Conservation (phyloP, 1,140 invertebrate species). For the Bombus balteatus region DNA sequence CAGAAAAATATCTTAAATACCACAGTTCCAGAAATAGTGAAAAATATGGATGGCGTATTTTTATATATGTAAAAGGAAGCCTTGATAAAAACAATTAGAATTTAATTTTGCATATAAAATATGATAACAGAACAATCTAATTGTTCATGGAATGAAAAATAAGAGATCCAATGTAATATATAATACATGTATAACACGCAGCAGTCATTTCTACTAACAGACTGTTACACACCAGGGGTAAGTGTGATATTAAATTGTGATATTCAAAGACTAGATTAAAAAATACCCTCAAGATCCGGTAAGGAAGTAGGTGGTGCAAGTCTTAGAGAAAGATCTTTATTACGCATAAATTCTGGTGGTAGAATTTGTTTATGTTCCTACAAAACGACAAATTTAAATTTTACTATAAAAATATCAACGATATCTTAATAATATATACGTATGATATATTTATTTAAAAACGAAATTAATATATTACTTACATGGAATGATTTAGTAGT, state of each 20-base stretch:
- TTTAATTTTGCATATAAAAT: conserved; percentile 18
- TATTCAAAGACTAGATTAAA: conserved; percentile 78
- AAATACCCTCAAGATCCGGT: conserved; percentile 80
- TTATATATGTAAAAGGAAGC: conserved; percentile 3
- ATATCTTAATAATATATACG: neutral
- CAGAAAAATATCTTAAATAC: conserved; percentile 27
- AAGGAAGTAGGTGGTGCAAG: conserved; percentile 77
- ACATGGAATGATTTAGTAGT: conserved; percentile 66
- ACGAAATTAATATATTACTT: conserved; percentile 43
- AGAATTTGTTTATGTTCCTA: conserved; percentile 76
- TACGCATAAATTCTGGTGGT: conserved; percentile 77
- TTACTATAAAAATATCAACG: neutral
- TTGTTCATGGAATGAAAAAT: conserved; percentile 40
- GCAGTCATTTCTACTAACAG: conserved; percentile 35
- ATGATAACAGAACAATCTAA: conserved; percentile 20
- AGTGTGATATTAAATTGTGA: conserved; percentile 29
- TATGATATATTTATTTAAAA: neutral
- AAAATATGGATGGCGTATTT: neutral
- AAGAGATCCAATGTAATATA: conserved; percentile 24
- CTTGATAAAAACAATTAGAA: conserved; percentile 10
- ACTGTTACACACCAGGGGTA: conserved; percentile 32
- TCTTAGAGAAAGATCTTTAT: conserved; percentile 74
- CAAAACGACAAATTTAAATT: conserved; percentile 39
- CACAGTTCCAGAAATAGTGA: neutral
- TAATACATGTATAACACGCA: conserved; percentile 6